A percentile compares a stretch with the other conserved stretches of the same genome.
These are phyloP conservation scores for Caenorhabditis elegans DNA, from an alignment of 1,140 invertebrate species.

Conservation along the genomic window DNA sequence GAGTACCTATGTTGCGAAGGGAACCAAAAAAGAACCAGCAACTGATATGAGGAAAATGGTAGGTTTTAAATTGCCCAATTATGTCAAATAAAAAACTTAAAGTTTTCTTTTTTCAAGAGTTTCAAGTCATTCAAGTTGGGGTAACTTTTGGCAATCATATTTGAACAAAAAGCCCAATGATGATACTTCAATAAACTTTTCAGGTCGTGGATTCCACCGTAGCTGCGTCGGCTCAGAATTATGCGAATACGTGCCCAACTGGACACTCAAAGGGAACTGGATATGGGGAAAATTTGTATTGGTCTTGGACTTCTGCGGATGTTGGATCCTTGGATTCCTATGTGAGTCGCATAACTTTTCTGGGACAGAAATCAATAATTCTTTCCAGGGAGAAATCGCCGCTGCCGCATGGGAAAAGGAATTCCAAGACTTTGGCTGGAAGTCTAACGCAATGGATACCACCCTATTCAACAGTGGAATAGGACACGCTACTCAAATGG, in stretches of 20 bases:
- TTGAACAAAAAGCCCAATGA: no score
- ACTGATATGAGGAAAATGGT: background rate
- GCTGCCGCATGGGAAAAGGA: background rate
- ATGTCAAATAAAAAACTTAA: no score
- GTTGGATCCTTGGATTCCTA: background rate
- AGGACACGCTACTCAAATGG: slow-evolving; percentile 27
- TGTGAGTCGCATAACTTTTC: no score
- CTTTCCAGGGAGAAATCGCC: background rate
- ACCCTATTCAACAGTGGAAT: slow-evolving; percentile 10
- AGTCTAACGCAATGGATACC: background rate
- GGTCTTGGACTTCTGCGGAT: background rate
- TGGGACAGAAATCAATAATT: background rate
- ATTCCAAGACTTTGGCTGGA: slow-evolving; percentile 4
- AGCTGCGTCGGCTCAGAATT: background rate
- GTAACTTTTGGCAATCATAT: no score
- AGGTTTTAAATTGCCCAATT: no score
- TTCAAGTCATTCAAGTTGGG: no score
- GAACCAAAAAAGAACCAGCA: background rate
- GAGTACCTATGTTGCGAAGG: background rate
- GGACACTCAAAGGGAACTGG: background rate
- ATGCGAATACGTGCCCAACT: background rate
- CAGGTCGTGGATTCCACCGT: background rate
- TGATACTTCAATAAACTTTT: background rate
- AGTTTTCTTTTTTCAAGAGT: no score
- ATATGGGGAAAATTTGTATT: background rate